Conservation (phyloP, 2,113 vertebrate genomes). For the Pogonocichla stellata region DNA sequence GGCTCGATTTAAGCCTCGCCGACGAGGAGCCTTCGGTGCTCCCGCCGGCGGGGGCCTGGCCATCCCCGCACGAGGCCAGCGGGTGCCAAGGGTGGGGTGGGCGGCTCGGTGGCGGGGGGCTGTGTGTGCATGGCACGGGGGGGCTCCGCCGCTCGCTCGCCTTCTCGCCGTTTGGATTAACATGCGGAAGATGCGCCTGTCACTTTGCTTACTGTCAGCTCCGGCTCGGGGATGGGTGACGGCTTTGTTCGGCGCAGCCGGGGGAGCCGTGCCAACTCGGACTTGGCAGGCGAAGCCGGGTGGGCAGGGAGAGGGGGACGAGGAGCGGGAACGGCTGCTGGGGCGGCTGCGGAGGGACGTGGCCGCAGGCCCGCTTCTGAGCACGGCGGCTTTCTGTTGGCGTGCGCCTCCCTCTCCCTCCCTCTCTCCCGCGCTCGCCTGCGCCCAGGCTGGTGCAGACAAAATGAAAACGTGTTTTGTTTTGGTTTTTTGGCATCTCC, state of each 20-base stretch:
- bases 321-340: conserved; percentile 43
- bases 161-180: conserved; percentile 59
- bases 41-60: neutral
- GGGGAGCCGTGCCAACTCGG: conserved; percentile 66
- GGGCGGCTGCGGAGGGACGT: conserved; percentile 47
- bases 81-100: conserved; percentile 35
- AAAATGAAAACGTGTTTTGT: conserved; percentile 67
- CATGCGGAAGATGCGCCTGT: conserved; percentile 71
- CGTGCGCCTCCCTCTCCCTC: conserved; percentile 7
- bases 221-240: conserved; percentile 63
- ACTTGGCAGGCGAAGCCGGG: conserved; percentile 58
- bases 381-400: neutral
- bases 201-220: conserved; percentile 69
- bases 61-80: neutral
- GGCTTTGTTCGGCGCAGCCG: conserved; percentile 66
- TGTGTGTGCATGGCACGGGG: neutral
- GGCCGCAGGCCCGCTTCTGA: conserved; percentile 56
- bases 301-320: conserved; percentile 52
- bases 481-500: conserved; percentile 58
- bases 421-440: conserved; percentile 5
- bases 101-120: neutral
- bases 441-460: conserved; percentile 59
- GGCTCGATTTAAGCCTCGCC: conserved; percentile 26
- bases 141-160: neutral
- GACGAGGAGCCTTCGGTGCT: conserved; percentile 5